Evolutionary conservation across 2,888 invertebrate genomes (phyloP), one percentile per base, ranked within the genome.

Genomic region (Autographa pulchrina): DNA sequence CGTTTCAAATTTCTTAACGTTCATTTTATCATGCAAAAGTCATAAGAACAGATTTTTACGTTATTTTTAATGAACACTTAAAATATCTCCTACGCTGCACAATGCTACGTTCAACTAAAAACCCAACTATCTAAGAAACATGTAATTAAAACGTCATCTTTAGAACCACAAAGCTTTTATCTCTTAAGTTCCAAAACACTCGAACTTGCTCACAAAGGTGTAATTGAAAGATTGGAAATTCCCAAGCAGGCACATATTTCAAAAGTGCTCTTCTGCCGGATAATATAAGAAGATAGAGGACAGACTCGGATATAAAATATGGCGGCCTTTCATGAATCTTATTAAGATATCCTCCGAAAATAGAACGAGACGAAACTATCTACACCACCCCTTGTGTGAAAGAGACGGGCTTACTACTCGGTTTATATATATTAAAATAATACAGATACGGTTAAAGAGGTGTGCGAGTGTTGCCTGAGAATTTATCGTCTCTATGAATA

Each of bases 281-380:
- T 96, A 96, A 96, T 96, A 96, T 96, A 95, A 96, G 94, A 91
- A 96, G 96, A 96, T 96, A 96, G 96, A 96, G 95, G 96, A 95
- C 96, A 95, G 94, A 96, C 94, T 96, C 96, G 96, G 96, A 97
- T 97, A 97, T 97, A 97, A 97, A 97, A 97, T 97, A 97, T 97
- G 97, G 97, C 97, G 96, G 96, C 97, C 97, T 97, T 97, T 97
- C 97, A 97, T 97, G 97, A 97, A 97, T 97, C 97, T 97, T 97
- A 97, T 97, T 97, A 97, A 97, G 97, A 97, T 97, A 97, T 97
- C 97, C 97, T 96, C 94, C 96, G 93, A 96, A 96, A 96, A 96
- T 92, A 74, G 95, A 95, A 82, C 80, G 91, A 83, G 95, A 94
- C 74, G 82, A 78, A 86, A 86, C 86, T 84, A 91, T 86, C 75